These are phyloP conservation scores for Micromesistius poutassou DNA, from an alignment of 2,797 vertebrate species.

Conservation along the genomic window DNA sequence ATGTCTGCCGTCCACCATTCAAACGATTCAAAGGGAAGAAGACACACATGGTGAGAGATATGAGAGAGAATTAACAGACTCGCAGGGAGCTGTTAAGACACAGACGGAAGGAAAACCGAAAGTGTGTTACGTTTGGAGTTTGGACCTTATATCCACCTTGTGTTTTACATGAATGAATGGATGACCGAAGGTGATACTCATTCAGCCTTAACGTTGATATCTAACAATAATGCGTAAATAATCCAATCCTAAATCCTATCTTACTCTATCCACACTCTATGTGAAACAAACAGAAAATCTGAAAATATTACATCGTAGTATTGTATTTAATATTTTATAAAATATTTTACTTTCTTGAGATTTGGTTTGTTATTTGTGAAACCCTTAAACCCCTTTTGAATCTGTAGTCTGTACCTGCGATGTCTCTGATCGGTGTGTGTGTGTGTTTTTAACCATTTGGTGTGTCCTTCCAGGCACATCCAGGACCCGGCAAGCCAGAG, in stretches of 20 bases:
- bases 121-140: not conserved
- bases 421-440: conserved; percentile 13
- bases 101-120: not conserved
- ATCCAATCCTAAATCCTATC: not conserved
- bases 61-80: not conserved
- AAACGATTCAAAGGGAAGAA: conserved; percentile 32
- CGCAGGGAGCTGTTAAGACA: not conserved
- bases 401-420: not conserved
- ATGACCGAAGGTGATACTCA: conserved; percentile 20
- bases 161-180: conserved; percentile 36
- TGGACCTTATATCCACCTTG: not conserved
- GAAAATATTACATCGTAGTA: not conserved
- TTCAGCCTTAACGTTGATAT: not conserved
- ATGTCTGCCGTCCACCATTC: conserved; percentile 47
- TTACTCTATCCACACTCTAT: not conserved
- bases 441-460: conserved; percentile 9
- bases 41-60: conserved; percentile 45
- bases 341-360: not conserved
- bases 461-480: conserved; percentile 71
- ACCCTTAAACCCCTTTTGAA: conserved; percentile 3
- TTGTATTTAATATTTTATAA: no score
- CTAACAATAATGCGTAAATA: not conserved
- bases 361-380: not conserved
- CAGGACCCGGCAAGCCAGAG: conserved; percentile 81
- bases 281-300: not conserved